Evolutionary conservation across 2,888 invertebrate genomes (phyloP).

Genomic region (Cyclophora albipunctata): DNA sequence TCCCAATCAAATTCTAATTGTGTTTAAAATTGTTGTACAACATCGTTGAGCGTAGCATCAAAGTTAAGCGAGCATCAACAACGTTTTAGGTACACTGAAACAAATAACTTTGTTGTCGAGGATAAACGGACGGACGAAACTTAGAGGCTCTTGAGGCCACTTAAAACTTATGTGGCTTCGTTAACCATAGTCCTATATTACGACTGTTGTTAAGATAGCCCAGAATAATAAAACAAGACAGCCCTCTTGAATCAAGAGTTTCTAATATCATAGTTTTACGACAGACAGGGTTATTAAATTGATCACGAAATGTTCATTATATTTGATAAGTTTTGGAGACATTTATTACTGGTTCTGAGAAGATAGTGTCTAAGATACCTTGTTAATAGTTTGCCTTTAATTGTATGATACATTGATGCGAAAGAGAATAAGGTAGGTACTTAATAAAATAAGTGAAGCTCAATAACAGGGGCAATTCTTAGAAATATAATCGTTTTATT

Average conservation of each 20-base stretch:
- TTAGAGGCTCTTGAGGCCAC: conserved; percentile 60
- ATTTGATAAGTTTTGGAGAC: background rate
- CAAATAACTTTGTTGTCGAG: conserved; percentile 65
- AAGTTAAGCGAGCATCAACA: conserved; percentile 47
- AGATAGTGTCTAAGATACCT: too few species aligned
- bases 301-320: conserved; percentile 1
- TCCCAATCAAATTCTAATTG: conserved; percentile 6
- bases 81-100: conserved; percentile 53
- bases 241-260: conserved; percentile 9
- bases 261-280: conserved; percentile 10
- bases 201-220: conserved; percentile 44
- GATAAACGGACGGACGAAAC: conserved; percentile 61
- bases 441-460: too few species aligned
- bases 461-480: too few species aligned
- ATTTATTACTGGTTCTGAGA: too few species aligned
- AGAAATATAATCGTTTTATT: too few species aligned
- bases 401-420: too few species aligned
- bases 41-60: conserved; percentile 28
- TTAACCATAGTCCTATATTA: conserved; percentile 58
- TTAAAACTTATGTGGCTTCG: conserved; percentile 72
- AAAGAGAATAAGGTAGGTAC: too few species aligned
- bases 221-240: conserved; percentile 36
- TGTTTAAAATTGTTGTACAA: conserved; percentile 18
- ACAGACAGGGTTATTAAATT: conserved; percentile 2
- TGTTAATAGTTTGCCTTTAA: too few species aligned